Base-by-base conservation (phyloP, 1,140 invertebrate species). In the Atta cephalotes region DNA sequence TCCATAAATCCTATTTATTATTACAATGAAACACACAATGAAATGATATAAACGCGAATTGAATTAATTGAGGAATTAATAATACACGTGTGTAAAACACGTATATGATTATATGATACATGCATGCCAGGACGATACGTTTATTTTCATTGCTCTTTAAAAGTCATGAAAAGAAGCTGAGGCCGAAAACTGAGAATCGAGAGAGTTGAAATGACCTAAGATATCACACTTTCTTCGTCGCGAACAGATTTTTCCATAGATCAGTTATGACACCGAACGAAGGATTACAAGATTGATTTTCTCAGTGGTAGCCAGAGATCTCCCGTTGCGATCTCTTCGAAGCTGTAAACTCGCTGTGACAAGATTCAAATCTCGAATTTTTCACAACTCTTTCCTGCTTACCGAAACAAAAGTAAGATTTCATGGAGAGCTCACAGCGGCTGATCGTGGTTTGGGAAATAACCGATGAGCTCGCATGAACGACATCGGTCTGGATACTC, bases 201-300 rank as follows among this genome's bases (percentile, higher is more conserved):
- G 28, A 62, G 25, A 82, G 7, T 60, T 6, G 25, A 60, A 25
- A 82, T 35, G 63, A 60, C 21, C 28, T 70, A 51, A 76, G 80
- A 76, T 82, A 82, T 76, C 56, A 49, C 25, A 84, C 56, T 39
- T 82, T 31, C 18, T 10, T 84, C 39, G 70, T 72, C 56, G 80
- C 70, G 25, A 84, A 39, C 70, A 21, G 70, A 84, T 74, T 62
- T 74, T 74, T 70, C 31, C 28, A 12, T 5, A 62, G 25, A 45
- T 62, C 70, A 84, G 70, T 84, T 76, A 62, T 76, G 80, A 82
- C 68, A 18, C 12, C 68, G 68, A 82, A 49, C 53, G 39, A 62
- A 84, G 80, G n/a, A 62, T 74, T 49, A 63, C 28, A 76, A 84
- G 70, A 84, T 84, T 84, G 80, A 84, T 84, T 84, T 84, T 74